Evolutionary conservation across 30 jellyfish, hydroid and myxozoan genomes (phyloP), one percentile per base, ranked within the genome.

Genomic region (Cassiopea andromeda): DNA sequence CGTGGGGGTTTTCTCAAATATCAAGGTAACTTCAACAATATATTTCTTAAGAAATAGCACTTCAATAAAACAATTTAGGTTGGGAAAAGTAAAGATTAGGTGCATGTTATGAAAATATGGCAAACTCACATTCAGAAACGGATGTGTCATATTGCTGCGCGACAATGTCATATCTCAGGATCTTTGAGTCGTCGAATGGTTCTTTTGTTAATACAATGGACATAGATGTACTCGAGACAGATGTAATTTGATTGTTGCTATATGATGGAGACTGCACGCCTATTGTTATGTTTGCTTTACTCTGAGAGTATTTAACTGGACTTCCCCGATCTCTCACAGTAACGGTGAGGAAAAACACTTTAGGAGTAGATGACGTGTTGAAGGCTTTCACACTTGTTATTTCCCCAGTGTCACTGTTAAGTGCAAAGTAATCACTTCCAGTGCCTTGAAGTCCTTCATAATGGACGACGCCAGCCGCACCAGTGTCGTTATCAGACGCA

Each of bases 401-500:
- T 16, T 48, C 58, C 14, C 98, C 99, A 46, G 84, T 89, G n/a
- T 49, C 67, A 14, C 67, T 81, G 66, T 87, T 86, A 69, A 96
- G 77, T 10, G 78, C 12, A 81, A 96, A 96, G 72, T 71, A 69
- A 38, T 83, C 94, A 38, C 71, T 66, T 73, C 73, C 74, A n/a
- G 85, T 67, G 9, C 99, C 98, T 18, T 89, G 72, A 44, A 79
- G 60, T 54, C 50, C 77, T 69, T 82, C 60, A 78, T 88, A 96
- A 47, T 82, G 77, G 27, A 92, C 78, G 8, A 60, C 80, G 45
- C 98, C 93, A 60, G 97, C 85, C 16, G 89, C 88, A 10, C 93
- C 97, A 17, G 92, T 85, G 84, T 92, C 97, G 60, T 85, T 85
- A 83, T 89, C 97, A 8, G 83, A 73, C 38, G 97, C 97, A 0